These are phyloP conservation scores for Zaprionus taronus DNA, from an alignment of 1,140 invertebrate genomes.

Conservation along the genomic window DNA sequence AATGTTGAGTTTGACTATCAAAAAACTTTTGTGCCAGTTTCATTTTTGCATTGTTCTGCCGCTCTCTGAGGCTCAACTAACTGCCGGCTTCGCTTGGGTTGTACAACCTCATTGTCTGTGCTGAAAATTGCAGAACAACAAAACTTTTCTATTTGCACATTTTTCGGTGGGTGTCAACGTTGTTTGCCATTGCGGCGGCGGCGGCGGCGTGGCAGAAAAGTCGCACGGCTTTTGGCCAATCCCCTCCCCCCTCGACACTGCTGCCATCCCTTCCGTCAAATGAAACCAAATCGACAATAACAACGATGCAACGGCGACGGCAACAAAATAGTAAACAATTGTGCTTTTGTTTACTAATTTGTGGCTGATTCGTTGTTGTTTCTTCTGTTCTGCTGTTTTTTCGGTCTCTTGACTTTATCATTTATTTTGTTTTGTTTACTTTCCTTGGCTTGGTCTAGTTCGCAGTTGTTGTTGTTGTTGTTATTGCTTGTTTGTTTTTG, in stretches of 20 bases:
- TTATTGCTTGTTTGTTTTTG: slow-evolving; percentile 22
- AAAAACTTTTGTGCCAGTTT: slow-evolving; percentile 66
- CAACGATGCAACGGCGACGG: not conserved
- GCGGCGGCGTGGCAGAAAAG: slow-evolving; percentile 37
- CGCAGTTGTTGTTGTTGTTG: slow-evolving; percentile 10
- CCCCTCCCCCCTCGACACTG: not conserved
- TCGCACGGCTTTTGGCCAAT: slow-evolving; percentile 43
- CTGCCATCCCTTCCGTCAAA: not conserved
- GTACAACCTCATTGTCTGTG: slow-evolving; percentile 16
- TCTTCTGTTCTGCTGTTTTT: slow-evolving; percentile 30
- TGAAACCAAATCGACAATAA: slow-evolving; percentile 41
- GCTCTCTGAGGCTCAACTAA: slow-evolving; percentile 21
- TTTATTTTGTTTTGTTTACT: slow-evolving; percentile 72
- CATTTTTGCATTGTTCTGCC: slow-evolving; percentile 62
- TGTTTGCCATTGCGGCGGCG: slow-evolving; percentile 40
- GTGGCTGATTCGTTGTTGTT: slow-evolving; percentile 55
- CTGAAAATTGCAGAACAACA: slow-evolving; percentile 60
- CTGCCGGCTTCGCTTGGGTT: not conserved
- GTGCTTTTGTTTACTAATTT: slow-evolving; percentile 80
- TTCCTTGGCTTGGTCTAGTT: slow-evolving; percentile 72
- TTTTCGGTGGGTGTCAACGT: slow-evolving; percentile 62
- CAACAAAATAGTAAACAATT: slow-evolving; percentile 66
- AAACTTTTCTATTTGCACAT: slow-evolving; percentile 67
- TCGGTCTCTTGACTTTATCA: slow-evolving; percentile 61
- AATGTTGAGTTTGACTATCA: slow-evolving; percentile 28